phyloP scores from a whole-genome alignment of 1,140 invertebrate species.

The Hypsibius dujardini region DNA sequence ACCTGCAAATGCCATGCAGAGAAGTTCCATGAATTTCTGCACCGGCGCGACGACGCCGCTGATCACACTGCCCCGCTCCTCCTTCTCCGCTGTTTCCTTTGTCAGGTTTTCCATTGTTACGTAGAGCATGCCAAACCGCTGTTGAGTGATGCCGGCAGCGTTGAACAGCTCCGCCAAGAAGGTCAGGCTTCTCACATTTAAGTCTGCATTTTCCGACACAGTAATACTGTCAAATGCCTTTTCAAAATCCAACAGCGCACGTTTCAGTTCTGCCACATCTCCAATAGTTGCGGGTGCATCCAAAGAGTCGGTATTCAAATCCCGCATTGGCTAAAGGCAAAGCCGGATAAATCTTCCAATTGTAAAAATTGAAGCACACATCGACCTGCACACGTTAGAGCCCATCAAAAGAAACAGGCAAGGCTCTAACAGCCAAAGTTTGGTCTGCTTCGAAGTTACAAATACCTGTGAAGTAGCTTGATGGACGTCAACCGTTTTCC shows the following conservation, averaged over 20 bases:
- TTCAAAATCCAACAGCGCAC: conserved; percentile 49
- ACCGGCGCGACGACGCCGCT: conserved; percentile 27
- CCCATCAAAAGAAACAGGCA: too few species aligned
- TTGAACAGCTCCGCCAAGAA: conserved; percentile 1
- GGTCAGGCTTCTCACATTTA: background rate
- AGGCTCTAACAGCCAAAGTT: too few species aligned
- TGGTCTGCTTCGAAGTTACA: too few species aligned
- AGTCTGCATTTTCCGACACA: conserved; percentile 38
- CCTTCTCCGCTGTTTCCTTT: conserved; percentile 22
- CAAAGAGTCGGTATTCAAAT: too few species aligned
- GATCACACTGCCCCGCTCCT: background rate
- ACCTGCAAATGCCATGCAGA: conserved; percentile 52
- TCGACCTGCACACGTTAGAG: too few species aligned
- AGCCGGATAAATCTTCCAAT: too few species aligned
- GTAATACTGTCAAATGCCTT: conserved; percentile 52
- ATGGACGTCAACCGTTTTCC: too few species aligned
- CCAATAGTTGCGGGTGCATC: too few species aligned
- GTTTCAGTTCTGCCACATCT: conserved; percentile 54
- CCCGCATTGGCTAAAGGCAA: too few species aligned
- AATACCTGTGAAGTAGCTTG: too few species aligned
- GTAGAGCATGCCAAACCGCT: conserved; percentile 21
- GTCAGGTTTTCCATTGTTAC: conserved; percentile 20
- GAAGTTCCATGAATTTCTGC: conserved; percentile 54
- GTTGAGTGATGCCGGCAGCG: conserved; percentile 24
- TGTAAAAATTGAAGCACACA: too few species aligned